These are phyloP conservation scores for Tachuris rubrigastra DNA, from an alignment of 2,113 vertebrate genomes.

Conservation along the genomic window DNA sequence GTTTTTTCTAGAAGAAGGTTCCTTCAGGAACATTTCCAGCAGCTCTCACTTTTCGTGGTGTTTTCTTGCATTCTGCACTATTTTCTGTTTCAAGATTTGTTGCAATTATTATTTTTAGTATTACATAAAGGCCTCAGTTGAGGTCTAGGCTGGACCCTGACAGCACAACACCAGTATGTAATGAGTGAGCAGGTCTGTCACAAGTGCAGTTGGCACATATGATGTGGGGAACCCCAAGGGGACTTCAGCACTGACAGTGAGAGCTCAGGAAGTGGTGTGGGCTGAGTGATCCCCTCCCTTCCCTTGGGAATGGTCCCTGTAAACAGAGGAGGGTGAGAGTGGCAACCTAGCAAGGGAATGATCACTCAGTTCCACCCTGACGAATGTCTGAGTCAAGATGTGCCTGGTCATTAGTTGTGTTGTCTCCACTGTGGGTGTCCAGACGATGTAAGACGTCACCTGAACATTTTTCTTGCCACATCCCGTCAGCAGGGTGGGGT, in stretches of 20 bases:
- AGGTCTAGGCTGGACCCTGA: background rate
- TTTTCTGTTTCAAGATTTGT: background rate
- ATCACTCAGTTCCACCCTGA: background rate
- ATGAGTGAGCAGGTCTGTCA: background rate
- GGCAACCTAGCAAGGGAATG: background rate
- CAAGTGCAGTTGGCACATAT: background rate
- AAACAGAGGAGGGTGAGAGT: background rate
- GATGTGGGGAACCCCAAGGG: background rate
- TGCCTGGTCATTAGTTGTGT: background rate
- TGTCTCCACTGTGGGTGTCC: background rate
- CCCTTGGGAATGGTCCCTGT: background rate
- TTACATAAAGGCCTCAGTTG: background rate
- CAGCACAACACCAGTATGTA: background rate
- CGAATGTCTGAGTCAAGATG: background rate
- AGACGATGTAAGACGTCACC: rapidly evolving
- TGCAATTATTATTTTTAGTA: background rate
- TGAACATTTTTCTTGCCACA: background rate
- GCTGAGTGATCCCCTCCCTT: background rate
- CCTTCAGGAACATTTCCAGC: background rate
- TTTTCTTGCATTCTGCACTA: background rate
- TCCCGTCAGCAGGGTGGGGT: background rate
- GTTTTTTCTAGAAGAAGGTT: background rate
- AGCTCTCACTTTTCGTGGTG: background rate
- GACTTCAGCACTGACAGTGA: background rate
- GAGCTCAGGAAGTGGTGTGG: background rate